These are phyloP conservation scores for Brachyistius frenatus DNA, from an alignment of 2,113 vertebrate genomes.

Conservation along the genomic window DNA sequence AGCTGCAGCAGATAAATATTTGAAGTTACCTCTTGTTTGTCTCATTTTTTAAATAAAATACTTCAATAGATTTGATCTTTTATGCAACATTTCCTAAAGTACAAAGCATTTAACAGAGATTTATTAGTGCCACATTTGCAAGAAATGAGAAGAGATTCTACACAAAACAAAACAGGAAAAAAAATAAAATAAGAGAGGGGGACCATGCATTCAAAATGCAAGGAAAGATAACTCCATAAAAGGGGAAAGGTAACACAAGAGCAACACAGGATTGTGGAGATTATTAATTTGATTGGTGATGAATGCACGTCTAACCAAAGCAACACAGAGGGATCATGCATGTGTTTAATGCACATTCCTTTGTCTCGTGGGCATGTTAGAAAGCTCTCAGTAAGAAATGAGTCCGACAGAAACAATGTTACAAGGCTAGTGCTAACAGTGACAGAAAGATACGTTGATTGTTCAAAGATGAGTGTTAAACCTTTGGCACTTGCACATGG, in stretches of 20 bases:
- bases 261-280: conserved; percentile 68
- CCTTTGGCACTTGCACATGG: conserved; percentile 71
- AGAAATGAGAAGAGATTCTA: conserved; percentile 88
- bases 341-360: conserved; percentile 74
- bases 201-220: conserved; percentile 77
- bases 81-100: conserved; percentile 92
- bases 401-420: conserved; percentile 61
- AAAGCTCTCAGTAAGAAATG: conserved; percentile 63
- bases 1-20: conserved; percentile 86
- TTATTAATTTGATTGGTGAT: conserved; percentile 63
- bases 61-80: conserved; percentile 89
- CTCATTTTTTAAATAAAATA: conserved; percentile 94
- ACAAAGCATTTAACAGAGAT: conserved; percentile 86
- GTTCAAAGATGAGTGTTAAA: conserved; percentile 39
- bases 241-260: conserved; percentile 69
- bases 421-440: conserved; percentile 58
- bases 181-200: conserved; percentile 20
- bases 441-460: conserved; percentile 43
- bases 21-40: conserved; percentile 86
- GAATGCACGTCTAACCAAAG: conserved; percentile 66
- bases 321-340: conserved; percentile 74
- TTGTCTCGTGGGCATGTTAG: conserved; percentile 64
- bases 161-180: conserved; percentile 53
- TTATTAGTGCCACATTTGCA: conserved; percentile 74
- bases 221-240: conserved; percentile 54